Evolutionary conservation across 2,113 vertebrate genomes (phyloP), one percentile per base, ranked within the genome.

Genomic region (Pelecanus crispus): DNA sequence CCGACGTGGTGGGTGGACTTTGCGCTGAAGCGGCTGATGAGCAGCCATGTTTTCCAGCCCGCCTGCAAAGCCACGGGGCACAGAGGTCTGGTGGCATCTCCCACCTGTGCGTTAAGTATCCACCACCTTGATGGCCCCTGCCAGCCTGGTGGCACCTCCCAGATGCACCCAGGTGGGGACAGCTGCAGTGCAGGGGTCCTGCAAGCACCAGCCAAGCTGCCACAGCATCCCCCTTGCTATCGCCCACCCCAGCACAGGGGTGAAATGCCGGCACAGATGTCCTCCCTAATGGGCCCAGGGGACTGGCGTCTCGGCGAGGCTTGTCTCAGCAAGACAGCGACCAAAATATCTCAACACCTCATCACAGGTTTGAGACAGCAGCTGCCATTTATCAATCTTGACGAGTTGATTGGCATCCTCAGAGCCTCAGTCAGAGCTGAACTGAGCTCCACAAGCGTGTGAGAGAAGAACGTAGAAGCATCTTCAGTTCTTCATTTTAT

Each of bases 101-200:
- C 42, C 24, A 36, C 12, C 5, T 0, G 4, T 7, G 25, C 17
- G 0, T 6, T 1, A 21, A 10, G 15, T 4, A 2, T 31, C 42
- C 0, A 0, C 42, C 61, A 19, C 7, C 45, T 4, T 5, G 9
- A 13, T 70, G 73, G 49, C 24, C 17, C 26, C 44, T 17, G 36
- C 49, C 67, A 73, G 55, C 44, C 44, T 26, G 17, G 24, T 70
- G 49, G 36, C 68, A 52, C 36, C 20, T 61, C 22, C 31, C 44
- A 1, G 53, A 3, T 13, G 49, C 25, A 36, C 22, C 18, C 17
- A 5, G 11, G 16, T 26, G 66, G 44, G 56, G 17, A 67, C 21
- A 34, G 18, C 11, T 32, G 17, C 26, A 18, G 29, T 19, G 10
- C 62, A 19, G 52, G 42, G 17, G 9, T 63, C 31, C 47, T 40